Percentiles rank a stretch among this genome's conserved stretches.
Evolutionary conservation across 2,797 vertebrate genomes (phyloP).

Genomic region (Philypnodon macrostomus): DNA sequence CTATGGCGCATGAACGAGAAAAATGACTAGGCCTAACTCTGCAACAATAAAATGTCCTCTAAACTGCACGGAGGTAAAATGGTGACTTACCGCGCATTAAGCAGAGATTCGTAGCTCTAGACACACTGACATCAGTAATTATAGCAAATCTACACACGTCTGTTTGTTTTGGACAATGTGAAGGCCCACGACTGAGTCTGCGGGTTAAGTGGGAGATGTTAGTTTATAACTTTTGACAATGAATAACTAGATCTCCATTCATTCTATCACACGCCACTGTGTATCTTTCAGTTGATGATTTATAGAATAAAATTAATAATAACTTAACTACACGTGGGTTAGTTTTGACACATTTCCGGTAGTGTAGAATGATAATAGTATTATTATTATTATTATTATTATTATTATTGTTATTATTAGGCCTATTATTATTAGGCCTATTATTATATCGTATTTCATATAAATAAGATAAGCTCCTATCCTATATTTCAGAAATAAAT

Average conservation of each 20-base stretch:
- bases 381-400: background rate
- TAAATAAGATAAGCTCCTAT: too few species aligned
- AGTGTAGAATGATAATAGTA: background rate
- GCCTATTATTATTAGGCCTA: background rate
- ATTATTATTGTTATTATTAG: constrained; percentile 1
- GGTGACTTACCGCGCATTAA: constrained; percentile 25
- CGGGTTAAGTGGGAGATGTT: constrained; percentile 75
- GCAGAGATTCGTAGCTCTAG: constrained; percentile 36
- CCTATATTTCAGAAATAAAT: too few species aligned
- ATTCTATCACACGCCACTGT: constrained; percentile 88
- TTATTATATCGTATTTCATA: too few species aligned
- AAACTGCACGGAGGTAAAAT: constrained; percentile 8
- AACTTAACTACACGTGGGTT: constrained; percentile 88
- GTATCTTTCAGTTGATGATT: constrained; percentile 99
- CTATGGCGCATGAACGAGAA: too few species aligned
- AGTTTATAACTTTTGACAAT: constrained; percentile 91
- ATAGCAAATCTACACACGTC: constrained; percentile 65
- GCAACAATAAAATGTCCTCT: background rate
- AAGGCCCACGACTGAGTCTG: constrained; percentile 65
- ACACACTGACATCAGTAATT: constrained; percentile 52
- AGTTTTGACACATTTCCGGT: constrained; percentile 72
- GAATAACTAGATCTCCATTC: constrained; percentile 92
- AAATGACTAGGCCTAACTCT: too few species aligned
- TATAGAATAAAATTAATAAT: constrained; percentile 99
- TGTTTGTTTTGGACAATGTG: constrained; percentile 78